phyloP scores from a whole-genome alignment of 2,113 vertebrate genomes.

The Notothenia rossii region DNA sequence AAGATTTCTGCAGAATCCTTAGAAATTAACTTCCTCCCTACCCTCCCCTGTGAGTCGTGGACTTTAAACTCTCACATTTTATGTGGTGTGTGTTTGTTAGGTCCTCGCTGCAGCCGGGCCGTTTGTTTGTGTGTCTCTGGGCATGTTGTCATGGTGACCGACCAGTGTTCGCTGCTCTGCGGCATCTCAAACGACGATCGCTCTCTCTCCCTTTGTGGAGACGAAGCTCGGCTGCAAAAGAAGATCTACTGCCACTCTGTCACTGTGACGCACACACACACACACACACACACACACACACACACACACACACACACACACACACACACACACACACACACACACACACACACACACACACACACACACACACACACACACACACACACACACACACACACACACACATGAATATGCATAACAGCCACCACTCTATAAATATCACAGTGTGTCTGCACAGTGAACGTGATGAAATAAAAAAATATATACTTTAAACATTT shows the following conservation, averaged over 20 bases:
- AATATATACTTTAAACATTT: too few species aligned
- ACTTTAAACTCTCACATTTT: conserved; percentile 10
- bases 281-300: conserved; percentile 36
- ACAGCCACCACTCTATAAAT: conserved; percentile 51
- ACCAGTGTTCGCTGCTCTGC: conserved; percentile 56
- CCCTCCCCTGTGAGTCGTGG: background rate
- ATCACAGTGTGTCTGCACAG: background rate
- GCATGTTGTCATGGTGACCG: conserved; percentile 77
- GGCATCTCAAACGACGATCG: conserved; percentile 61
- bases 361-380: conserved; percentile 26
- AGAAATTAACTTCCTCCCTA: background rate
- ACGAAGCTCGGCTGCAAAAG: conserved; percentile 42
- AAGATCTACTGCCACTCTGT: conserved; percentile 55
- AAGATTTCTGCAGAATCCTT: too few species aligned
- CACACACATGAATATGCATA: conserved; percentile 58
- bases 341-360: conserved; percentile 24
- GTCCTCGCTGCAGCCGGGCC: conserved; percentile 15
- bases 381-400: conserved; percentile 20
- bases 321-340: conserved; percentile 22
- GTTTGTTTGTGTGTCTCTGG: conserved; percentile 76
- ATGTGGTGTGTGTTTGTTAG: conserved; percentile 7
- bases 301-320: conserved; percentile 27
- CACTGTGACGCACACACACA: conserved; percentile 20
- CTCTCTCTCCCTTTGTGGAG: conserved; percentile 41
- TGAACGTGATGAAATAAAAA: too few species aligned